Evolutionary conservation across 2,113 vertebrate genomes (phyloP), one percentile per base, ranked within the genome.

Genomic region (Columba livia): DNA sequence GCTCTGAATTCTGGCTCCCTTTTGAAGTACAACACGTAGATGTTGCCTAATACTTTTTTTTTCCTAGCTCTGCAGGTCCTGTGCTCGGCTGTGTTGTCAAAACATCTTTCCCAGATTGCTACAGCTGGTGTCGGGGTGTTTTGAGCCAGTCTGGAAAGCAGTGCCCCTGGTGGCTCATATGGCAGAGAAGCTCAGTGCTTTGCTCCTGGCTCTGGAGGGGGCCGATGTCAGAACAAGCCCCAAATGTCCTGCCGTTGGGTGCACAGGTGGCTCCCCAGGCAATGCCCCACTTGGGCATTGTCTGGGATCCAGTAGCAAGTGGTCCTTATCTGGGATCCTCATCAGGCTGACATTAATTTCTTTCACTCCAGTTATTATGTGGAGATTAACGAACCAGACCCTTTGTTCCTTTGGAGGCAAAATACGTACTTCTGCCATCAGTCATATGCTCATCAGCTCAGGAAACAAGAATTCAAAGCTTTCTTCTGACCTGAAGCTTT

Each of bases 401-500:
- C 34, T 71, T 88, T 66, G 47, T 75, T 94, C 67, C 36, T 91
- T 80, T 67, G 51, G 67, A 93, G 79, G 51, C 51, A 60, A 78
- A 86, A 19, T 0, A 0, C 74, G 73, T 93, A 16, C 62, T 93
- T 93, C 21, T 94, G 62, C 90, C 67, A 77, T 90, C 93, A 87
- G 70, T 84, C 66, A 62, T 50, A 47, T 2, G 11, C 51, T 94
- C 79, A 36, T 26, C 0, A 0, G 56, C 85, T 91, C 91, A 93
- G 77, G 79, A 74, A 97, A 79, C 47, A 80, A 67, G 91, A 90
- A 90, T 31, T 66, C 28, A 53, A 78, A 83, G 72, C 56, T 93
- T 95, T 80, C 60, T 85, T 85, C 79, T 93, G 91, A 91, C 75
- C 75, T 44, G 57, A 88, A 90, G 94, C 88, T 94, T 96, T 89